A percentile compares a stretch with the other conserved stretches of the same genome.
phyloP scores from a whole-genome alignment of 2,888 invertebrate genomes.

The Zaprionus bogoriensis region DNA sequence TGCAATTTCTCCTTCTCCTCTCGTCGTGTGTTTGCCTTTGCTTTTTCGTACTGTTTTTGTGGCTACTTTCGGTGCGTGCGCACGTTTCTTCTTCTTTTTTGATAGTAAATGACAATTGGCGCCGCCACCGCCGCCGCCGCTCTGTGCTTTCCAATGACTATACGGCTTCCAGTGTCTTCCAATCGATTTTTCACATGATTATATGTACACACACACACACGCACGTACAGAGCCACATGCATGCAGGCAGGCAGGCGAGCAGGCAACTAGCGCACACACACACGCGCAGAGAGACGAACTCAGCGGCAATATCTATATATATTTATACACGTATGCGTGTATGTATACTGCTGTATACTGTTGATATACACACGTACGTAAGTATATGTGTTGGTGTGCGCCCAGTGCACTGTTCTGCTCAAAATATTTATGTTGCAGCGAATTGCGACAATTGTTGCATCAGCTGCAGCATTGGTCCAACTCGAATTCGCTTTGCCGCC shows the following conservation, averaged over 20 bases:
- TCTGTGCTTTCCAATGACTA: conserved; percentile 56
- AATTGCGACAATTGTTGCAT: conserved; percentile 38
- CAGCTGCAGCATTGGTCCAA: conserved; percentile 1
- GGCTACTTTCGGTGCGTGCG: conserved; percentile 51
- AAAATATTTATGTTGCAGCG: conserved; percentile 43
- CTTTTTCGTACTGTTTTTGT: conserved; percentile 20
- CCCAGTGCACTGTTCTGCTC: conserved; percentile 18
- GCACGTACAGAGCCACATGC: conserved; percentile 6
- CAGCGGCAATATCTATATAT: conserved; percentile 18
- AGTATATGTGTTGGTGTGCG: background rate
- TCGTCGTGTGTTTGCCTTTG: too few species aligned
- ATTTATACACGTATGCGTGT: conserved; percentile 12
- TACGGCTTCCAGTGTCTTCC: conserved; percentile 65
- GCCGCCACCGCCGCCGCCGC: conserved; percentile 58
- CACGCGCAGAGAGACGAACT: conserved; percentile 2
- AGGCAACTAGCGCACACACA: conserved; percentile 22
- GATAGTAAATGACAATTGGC: conserved; percentile 74
- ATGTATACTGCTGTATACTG: background rate
- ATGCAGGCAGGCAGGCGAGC: conserved; percentile 10
- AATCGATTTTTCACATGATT: conserved; percentile 82
- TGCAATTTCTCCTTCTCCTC: conserved; percentile 13
- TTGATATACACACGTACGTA: background rate
- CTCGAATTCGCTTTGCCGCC: conserved; percentile 17
- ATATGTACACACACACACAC: conserved; percentile 46
- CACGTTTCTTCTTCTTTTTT: conserved; percentile 69